phyloP scores from a whole-genome alignment of 2,113 vertebrate genomes.

The Aptenodytes forsteri region DNA sequence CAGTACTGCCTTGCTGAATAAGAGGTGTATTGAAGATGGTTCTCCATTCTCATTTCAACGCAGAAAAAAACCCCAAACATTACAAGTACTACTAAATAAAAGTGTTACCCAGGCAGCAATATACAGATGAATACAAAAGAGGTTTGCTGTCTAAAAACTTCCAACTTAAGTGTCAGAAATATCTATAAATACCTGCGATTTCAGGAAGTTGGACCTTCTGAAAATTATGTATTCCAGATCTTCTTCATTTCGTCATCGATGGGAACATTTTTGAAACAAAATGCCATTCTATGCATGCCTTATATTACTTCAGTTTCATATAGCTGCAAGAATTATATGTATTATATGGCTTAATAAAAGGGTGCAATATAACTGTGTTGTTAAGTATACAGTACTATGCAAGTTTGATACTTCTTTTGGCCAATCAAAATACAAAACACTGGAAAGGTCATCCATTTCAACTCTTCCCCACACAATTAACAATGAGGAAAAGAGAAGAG shows the following conservation, averaged over 20 bases:
- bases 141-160: not conserved
- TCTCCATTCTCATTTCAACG: not conserved
- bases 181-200: not conserved
- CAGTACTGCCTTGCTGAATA: not conserved
- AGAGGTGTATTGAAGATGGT: not conserved
- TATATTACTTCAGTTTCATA: not conserved
- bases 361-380: not conserved
- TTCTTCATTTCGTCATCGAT: not conserved
- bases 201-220: not conserved
- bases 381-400: not conserved
- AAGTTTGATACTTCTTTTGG: not conserved
- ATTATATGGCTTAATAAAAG: not conserved
- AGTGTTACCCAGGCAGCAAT: not conserved
- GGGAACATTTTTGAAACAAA: not conserved
- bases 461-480: not conserved
- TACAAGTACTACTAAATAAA: not conserved
- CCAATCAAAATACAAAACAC: not conserved
- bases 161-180: not conserved
- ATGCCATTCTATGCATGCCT: not conserved
- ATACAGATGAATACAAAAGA: not conserved
- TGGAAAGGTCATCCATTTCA: not conserved
- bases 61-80: not conserved
- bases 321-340: not conserved
- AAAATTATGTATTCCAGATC: not conserved
- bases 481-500: not conserved